Evolutionary conservation across 1,140 invertebrate genomes (phyloP), one percentile per base, ranked within the genome.

Genomic region (Drosophila cardini): DNA sequence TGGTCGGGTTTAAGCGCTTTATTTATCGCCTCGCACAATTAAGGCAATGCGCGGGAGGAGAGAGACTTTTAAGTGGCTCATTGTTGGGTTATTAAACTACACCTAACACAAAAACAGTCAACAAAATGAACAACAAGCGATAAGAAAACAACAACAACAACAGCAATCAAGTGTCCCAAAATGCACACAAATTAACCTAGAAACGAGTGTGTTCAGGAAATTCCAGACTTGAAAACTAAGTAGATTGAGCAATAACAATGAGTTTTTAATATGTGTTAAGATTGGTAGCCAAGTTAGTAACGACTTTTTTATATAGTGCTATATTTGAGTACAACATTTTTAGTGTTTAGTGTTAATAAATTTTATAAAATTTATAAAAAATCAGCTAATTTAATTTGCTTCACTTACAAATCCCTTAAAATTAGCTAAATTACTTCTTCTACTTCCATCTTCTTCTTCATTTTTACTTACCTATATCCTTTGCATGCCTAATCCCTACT

Each of bases 1-100:
- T 56, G 76, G 79, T 87, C 82, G 72, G 74, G 43, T 72, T 75
- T 58, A 71, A 80, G 60, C 64, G 74, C 69, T 72, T 80, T 81
- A 79, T 76, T 80, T 76, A 72, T 76, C 72, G 67, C 34, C 7
- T 60, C 71, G 70, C 56, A 76, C 74, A 64, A 78, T 81, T 81
- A 82, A 72, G 26, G 15, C 52, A 13, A 15, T 43, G 13, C 18
- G 16, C 15, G 48, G 45, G 57, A 34, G 48, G 10, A 42, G 18
- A 42, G 18, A 55, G n/a, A 34, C 15, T 36, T 18, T 3, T 4
- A 26, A 53, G 38, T 30, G 26, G 42, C 21, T 61, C 34, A 50
- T 61, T 61, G 43, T 13, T 13, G 43, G 60, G 7, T 62, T 48
- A 48, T 61, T 52, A 52, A 52, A 52, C 48, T 52, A 52, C 48